Evolutionary conservation across 2,888 invertebrate species (phyloP), one percentile per base, ranked within the genome.

Genomic region (Rutpela maculata): DNA sequence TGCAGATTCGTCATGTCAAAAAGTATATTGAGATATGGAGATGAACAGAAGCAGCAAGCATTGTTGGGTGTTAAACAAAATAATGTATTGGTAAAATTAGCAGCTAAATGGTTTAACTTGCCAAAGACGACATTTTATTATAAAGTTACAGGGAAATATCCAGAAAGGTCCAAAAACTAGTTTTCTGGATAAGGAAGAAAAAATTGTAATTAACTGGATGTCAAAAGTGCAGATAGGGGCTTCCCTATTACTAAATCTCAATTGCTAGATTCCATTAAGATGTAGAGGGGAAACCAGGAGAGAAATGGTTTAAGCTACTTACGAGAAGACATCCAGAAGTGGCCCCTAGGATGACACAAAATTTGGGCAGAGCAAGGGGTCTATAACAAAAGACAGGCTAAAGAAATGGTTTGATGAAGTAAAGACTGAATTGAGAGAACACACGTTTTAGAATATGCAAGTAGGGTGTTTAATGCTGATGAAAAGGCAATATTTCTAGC

Each of bases 131-230:
- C 74, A 62, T 59, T 70, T 17, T 56, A 69, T 57, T 69, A 56
- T 63, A 75, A 75, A 63, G 57, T 75, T 63, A 70, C 19, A 43
- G 70, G 75, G 65, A 75, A 75, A 63, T 70, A 75, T 70, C 69
- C 70, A 31, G 55, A 69, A 69, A 75, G 59, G 67, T n/a, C 65
- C 43, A 43, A 65, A 74, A 74, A 57, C 59, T 11, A 66, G 57
- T 12, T 57, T 74, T 65, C 31, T 35, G n/a, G 38, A 57, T 31
- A 57, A 66, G 12, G 50, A 62, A 43, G 38, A 38, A 74, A 38
- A 65, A 11, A 35, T 63, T 63, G 55, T 75, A 56, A 56, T 75
- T 38, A 18, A 70, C 31, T 70, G 70, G 65, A 62, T 70, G 56
- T 56, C 55, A 55, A 62, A 63, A 63, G 26, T 62, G 70, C 65